These are phyloP conservation scores for Salticus scenicus DNA, from an alignment of 2,888 invertebrate species.

Conservation along the genomic window DNA sequence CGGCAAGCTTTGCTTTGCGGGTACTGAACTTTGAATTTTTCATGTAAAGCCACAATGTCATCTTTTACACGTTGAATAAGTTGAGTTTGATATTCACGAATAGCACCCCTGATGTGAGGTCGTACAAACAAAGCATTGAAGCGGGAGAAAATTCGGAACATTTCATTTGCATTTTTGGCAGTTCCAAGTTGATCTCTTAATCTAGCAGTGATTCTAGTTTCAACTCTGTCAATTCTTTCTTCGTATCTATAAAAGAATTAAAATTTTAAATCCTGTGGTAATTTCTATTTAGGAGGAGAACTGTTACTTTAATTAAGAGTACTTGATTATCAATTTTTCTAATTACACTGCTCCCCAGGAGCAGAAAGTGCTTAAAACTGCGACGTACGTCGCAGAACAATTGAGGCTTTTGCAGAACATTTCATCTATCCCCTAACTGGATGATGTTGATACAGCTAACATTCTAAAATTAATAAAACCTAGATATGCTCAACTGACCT, in stretches of 20 bases:
- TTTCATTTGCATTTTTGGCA: slow-evolving; percentile 99
- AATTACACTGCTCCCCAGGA: no score
- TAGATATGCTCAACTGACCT: no score
- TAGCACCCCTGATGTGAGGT: slow-evolving; percentile 98
- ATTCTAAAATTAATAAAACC: no score
- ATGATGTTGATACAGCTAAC: no score
- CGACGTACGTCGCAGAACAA: no score
- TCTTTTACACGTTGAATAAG: slow-evolving; percentile 99
- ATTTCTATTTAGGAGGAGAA: no score
- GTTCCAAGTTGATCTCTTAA: slow-evolving; percentile 97
- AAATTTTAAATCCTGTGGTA: no score
- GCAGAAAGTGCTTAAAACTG: no score
- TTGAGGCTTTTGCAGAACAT: no score
- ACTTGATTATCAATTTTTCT: no score
- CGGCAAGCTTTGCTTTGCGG: slow-evolving; percentile 94
- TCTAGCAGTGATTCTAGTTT: slow-evolving; percentile 97
- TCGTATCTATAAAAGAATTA: slow-evolving; percentile 81
- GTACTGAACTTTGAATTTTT: slow-evolving; percentile 98
- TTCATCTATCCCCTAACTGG: no score
- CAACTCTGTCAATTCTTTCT: slow-evolving; percentile 97
- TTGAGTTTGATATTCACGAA: slow-evolving; percentile 99
- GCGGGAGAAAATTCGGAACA: slow-evolving; percentile 97
- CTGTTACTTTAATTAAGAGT: no score
- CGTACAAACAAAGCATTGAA: slow-evolving; percentile 99
- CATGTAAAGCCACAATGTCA: slow-evolving; percentile 97